These are phyloP conservation scores for Telmatherina bonti DNA, from an alignment of 2,797 vertebrate species.

Conservation along the genomic window DNA sequence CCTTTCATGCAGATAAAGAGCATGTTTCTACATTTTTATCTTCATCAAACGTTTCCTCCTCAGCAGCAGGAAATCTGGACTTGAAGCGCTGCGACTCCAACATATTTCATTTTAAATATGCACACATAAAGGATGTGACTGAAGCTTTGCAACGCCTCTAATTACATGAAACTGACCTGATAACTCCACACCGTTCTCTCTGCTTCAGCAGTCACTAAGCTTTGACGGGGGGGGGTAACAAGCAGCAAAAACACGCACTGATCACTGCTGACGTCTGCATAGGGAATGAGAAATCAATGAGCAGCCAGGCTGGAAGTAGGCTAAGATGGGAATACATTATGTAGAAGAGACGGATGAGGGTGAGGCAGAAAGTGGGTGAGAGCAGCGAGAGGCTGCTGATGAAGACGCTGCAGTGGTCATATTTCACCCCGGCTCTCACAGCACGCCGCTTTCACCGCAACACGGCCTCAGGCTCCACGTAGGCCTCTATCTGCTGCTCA, in stretches of 20 bases:
- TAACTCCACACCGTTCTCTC: not conserved
- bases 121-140: no score
- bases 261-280: not conserved
- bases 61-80: no score
- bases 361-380: not conserved
- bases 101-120: no score
- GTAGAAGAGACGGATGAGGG: slow-evolving; percentile 13
- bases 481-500: slow-evolving; percentile 24
- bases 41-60: no score
- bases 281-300: not conserved
- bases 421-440: slow-evolving; percentile 48
- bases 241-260: not conserved
- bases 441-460: slow-evolving; percentile 35
- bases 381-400: slow-evolving; percentile 32
- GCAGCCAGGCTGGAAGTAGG: slow-evolving; percentile 5
- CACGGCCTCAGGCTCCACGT: slow-evolving; percentile 20
- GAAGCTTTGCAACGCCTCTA: no score
- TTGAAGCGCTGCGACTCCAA: no score
- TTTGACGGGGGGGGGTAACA: not conserved
- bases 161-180: no score
- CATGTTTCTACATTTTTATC: no score
- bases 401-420: slow-evolving; percentile 60
- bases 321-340: not conserved
- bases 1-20: no score
- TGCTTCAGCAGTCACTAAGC: not conserved